Base-by-base conservation (phyloP, 2,888 invertebrate genomes). In the Sesia bembeciformis region DNA sequence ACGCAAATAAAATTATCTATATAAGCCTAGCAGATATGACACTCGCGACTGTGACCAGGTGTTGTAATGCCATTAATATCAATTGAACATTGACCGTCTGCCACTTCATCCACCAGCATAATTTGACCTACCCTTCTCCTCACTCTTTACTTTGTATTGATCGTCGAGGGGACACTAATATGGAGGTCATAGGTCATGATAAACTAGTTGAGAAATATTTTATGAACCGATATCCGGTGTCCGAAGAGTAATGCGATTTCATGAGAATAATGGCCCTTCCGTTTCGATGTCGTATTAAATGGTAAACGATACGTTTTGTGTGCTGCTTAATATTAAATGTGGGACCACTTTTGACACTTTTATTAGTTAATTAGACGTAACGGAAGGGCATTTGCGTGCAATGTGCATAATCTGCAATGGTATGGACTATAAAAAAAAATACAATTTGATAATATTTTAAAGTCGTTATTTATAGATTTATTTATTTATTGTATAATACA, bases 31-130 rank as follows among this genome's bases (percentile, higher is more conserved):
- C 65, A 54, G 49, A 57, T 58, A 57, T 68, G 58, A 67, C 70
- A 71, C 71, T 72, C 71, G 75, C 72, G 69, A 66, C 67, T 64
- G 79, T 63, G 70, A 80, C 86, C 88, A 88, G 88, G 88, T 88
- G 88, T 77, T 74, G 70, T 74, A 69, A 67, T 63, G 68, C 76
- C 84, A 84, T 88, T 87, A 84, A 87, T 88, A 86, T 87, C 88
- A 87, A 88, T 88, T 84, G 85, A 78, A 74, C 78, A 78, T 63
- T 84, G 83, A 78, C 88, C 84, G 78, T 79, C 73, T 74, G 74
- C 69, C 74, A 70, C 68, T 67, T 62, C 56, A 53, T 57, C 58
- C 42, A 56, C 84, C 81, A 76, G 52, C 55, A 8, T 64, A 78
- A 59, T 56, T 40, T 59, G 81, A 74, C 58, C 74, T 60, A 4